Evolutionary conservation across 2,797 vertebrate genomes (phyloP).

Genomic region (Anniella stebbinsi): DNA sequence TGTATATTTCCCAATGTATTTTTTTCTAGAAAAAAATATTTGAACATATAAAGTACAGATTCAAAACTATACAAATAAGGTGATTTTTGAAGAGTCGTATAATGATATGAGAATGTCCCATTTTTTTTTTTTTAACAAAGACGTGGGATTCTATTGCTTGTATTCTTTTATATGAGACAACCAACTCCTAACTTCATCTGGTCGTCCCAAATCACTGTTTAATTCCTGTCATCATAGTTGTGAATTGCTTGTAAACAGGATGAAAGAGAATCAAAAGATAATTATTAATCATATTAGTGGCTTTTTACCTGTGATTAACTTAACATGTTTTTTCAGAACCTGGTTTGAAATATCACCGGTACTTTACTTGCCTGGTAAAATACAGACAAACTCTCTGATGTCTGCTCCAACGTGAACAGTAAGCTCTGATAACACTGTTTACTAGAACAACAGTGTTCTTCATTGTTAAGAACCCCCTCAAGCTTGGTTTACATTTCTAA

Average conservation of each 20-base stretch:
- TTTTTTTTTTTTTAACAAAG: constrained; percentile 9
- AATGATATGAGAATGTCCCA: neutral
- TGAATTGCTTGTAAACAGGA: neutral
- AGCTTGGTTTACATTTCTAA: neutral
- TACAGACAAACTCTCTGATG: no score
- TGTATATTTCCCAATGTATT: neutral
- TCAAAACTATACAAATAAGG: neutral
- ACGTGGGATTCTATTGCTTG: neutral
- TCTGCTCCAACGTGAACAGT: neutral
- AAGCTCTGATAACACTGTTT: neutral
- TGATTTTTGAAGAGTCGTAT: neutral
- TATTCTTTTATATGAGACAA: neutral
- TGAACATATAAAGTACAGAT: neutral
- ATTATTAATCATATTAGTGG: neutral
- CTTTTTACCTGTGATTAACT: neutral
- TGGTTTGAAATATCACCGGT: neutral
- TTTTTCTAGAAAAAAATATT: neutral
- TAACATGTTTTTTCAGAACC: neutral
- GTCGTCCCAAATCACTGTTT: neutral
- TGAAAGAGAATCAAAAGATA: neutral
- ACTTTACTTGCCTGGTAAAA: neutral
- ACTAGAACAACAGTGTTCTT: neutral
- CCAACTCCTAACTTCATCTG: neutral
- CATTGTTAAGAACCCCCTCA: neutral
- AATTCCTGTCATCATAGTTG: neutral